Conservation (phyloP, 1,140 invertebrate species). For the Phthorimaea operculella region DNA sequence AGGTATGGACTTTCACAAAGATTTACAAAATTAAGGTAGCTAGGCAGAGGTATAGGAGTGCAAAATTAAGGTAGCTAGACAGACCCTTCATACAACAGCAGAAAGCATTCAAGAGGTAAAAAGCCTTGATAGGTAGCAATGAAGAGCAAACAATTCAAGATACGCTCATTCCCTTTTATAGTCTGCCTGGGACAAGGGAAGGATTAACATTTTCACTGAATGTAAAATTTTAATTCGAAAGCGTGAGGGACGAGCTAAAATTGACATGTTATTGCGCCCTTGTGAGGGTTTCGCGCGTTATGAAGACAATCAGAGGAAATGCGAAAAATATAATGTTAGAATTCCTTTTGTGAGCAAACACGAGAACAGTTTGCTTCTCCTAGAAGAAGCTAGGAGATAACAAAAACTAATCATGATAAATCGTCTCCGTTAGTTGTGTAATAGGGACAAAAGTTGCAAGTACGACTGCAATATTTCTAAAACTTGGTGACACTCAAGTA, state of each 20-base stretch:
- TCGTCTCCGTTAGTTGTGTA: too few species aligned
- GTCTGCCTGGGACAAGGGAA: slow-evolving; percentile 36
- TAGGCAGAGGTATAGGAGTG: too few species aligned
- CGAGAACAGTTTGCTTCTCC: too few species aligned
- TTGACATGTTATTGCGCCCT: slow-evolving; percentile 48
- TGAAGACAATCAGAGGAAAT: slow-evolving; percentile 12
- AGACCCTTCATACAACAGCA: too few species aligned
- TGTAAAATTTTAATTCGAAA: slow-evolving; percentile 54
- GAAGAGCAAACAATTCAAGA: slow-evolving; percentile 40
- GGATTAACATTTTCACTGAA: slow-evolving; percentile 52
- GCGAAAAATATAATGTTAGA: not conserved
- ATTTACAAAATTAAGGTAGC: too few species aligned
- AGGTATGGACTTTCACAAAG: too few species aligned
- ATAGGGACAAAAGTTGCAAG: too few species aligned
- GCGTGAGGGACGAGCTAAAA: slow-evolving; percentile 36
- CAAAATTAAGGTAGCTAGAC: too few species aligned
- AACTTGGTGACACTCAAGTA: slow-evolving; percentile 1
- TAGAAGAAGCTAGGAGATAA: too few species aligned
- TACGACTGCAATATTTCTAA: not conserved
- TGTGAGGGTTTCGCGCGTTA: slow-evolving; percentile 15
- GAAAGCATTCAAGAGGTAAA: too few species aligned
- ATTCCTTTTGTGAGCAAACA: too few species aligned
- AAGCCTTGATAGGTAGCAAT: slow-evolving; percentile 11
- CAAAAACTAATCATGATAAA: too few species aligned
- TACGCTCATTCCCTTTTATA: slow-evolving; percentile 46